Base-by-base conservation (phyloP, 1,140 invertebrate species). In the Psilanteris sp. region DNA sequence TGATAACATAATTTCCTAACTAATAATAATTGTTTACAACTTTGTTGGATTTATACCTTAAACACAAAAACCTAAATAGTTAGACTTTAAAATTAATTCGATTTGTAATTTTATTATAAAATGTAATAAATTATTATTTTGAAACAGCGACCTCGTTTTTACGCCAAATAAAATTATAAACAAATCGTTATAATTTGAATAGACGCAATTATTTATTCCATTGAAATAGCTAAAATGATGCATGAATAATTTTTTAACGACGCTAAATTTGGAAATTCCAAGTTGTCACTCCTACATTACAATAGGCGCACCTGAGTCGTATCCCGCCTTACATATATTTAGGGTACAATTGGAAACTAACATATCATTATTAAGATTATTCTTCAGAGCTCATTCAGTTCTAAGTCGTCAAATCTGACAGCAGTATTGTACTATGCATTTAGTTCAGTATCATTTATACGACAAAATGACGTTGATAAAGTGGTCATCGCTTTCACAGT, bases 381-480 rank as follows among this genome's bases (percentile, higher is more conserved):
- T 54, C 20, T 16, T 15, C 13, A n/a, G 29, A 27, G n/a, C 27
- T 46, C 15, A 26, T 72, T 62, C 46, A 54, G 31, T 54, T n/a
- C 18, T 24, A 32, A 46, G 14, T 57, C 39, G 26, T 62, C 46
- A 48, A 54, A 55, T 18, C 18, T 54, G 67, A 64, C 68, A 68
- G 37, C 46, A 29, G 29, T 37, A 64, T 73, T 62, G 46, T 74
- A 44, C 43, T 41, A 0, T 22, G 41, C 24, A 39, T 70, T 70
- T 14, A 24, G 5, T 44, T 22, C 31, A 9, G 3, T 20, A 43
- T 64, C 26, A 39, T 57, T 22, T 43, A 26, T 46, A 62, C 24
- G 41, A 68, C 39, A 70, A 68, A 78, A 67, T 29, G 55, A 59
- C 48, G 26, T 52, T 70, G 67, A 62, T 61, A 72, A 72, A 72